Conservation (phyloP, 2,888 invertebrate genomes). For the Drosophila mulleri region DNA sequence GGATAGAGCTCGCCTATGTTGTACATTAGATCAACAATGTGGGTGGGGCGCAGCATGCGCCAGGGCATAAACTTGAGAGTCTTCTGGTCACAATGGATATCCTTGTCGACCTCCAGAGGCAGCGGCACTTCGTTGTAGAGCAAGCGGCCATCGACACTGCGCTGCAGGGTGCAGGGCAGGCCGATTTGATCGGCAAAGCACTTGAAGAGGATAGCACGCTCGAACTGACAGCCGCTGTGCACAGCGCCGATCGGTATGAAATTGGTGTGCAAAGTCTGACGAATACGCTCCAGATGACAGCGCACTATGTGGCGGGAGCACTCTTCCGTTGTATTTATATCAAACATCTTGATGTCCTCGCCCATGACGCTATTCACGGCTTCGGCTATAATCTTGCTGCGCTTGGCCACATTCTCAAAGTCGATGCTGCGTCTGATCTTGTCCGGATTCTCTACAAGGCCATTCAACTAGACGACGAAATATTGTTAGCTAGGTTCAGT, state of each 20-base stretch:
- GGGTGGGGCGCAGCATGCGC: constrained; percentile 87
- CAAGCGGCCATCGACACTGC: constrained; percentile 86
- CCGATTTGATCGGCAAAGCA: constrained; percentile 88
- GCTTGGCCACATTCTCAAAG: constrained; percentile 78
- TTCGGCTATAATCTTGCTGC: constrained; percentile 85
- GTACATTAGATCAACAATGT: constrained; percentile 87
- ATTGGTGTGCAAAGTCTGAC: constrained; percentile 84
- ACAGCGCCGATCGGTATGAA: constrained; percentile 87
- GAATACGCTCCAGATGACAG: constrained; percentile 86
- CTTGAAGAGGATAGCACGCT: constrained; percentile 89
- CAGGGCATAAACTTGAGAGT: constrained; percentile 85
- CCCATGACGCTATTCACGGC: constrained; percentile 84
- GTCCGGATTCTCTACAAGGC: constrained; percentile 68
- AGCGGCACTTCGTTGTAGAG: constrained; percentile 89
- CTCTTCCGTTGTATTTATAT: constrained; percentile 85
- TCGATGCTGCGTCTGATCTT: constrained; percentile 71
- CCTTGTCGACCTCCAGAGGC: constrained; percentile 83
- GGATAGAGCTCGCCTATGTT: constrained; percentile 82
- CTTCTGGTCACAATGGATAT: constrained; percentile 76
- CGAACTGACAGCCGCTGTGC: constrained; percentile 87
- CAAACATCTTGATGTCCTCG: constrained; percentile 65
- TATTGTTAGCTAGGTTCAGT: neutral
- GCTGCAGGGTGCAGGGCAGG: constrained; percentile 87
- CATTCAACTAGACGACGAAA: constrained; percentile 45
- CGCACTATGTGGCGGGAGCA: constrained; percentile 84